Conservation (phyloP, 2,888 invertebrate genomes). For the Parascotia fuliginaria region DNA sequence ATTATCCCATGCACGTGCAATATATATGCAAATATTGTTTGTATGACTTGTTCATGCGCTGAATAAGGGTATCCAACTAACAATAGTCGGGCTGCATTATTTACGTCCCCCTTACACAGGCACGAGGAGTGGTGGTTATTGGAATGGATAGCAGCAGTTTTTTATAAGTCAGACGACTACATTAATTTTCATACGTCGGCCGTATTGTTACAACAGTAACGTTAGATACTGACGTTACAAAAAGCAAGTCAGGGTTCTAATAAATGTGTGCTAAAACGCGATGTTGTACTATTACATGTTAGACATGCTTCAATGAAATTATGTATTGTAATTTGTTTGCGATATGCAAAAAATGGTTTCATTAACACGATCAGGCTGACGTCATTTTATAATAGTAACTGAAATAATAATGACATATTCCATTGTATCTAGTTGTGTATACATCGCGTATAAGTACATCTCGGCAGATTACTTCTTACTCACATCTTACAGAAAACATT, state of each 20-base stretch:
- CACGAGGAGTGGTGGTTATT: constrained; percentile 38
- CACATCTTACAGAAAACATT: constrained; percentile 27
- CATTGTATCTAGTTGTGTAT: background rate
- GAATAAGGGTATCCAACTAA: constrained; percentile 41
- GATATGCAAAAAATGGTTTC: constrained; percentile 19
- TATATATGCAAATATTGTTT: background rate
- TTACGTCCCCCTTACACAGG: constrained; percentile 28
- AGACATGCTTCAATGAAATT: constrained; percentile 15
- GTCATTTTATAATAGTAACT: constrained; percentile 17
- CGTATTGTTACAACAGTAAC: constrained; percentile 15
- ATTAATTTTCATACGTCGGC: constrained; percentile 16
- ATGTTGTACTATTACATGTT: background rate
- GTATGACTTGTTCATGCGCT: constrained; percentile 26
- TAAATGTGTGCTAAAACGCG: constrained; percentile 5
- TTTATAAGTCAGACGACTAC: constrained; percentile 15
- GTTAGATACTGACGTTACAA: constrained; percentile 8
- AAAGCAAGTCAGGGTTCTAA: constrained; percentile 10
- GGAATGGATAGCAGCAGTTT: constrained; percentile 22
- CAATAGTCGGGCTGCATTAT: constrained; percentile 30
- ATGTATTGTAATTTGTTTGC: constrained; percentile 19
- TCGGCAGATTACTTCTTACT: constrained; percentile 27
- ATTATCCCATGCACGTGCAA: background rate
- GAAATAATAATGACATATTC: constrained; percentile 2
- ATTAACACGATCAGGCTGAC: constrained; percentile 28
- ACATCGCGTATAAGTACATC: background rate